Evolutionary conservation across 2,797 vertebrate genomes (phyloP).

Genomic region (Oceanodroma leucorhoa): DNA sequence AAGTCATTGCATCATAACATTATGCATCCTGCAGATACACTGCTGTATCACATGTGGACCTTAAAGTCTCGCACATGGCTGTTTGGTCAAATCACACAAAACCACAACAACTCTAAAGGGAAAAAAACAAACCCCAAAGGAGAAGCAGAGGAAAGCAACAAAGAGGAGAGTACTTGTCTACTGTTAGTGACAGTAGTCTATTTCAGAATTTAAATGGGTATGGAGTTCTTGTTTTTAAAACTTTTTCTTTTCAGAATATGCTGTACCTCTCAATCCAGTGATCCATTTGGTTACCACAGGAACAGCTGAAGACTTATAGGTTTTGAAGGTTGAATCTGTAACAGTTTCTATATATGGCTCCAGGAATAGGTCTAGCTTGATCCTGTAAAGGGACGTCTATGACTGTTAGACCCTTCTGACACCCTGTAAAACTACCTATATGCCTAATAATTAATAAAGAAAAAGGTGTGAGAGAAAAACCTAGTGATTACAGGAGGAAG

Average conservation of each 20-base stretch:
- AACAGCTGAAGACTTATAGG: slow-evolving; percentile 1
- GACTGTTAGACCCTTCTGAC: background rate
- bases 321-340: slow-evolving; percentile 23
- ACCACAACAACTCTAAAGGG: background rate
- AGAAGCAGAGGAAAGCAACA: background rate
- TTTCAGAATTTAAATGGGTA: background rate
- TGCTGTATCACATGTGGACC: background rate
- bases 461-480: background rate
- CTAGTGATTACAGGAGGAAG: background rate
- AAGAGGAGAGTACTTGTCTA: background rate
- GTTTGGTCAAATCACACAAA: background rate
- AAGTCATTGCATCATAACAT: background rate
- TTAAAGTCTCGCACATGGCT: background rate
- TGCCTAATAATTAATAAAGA: background rate
- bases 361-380: background rate
- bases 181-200: background rate
- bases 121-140: background rate
- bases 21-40: background rate
- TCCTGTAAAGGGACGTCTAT: background rate
- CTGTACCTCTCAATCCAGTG: background rate
- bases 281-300: slow-evolving; percentile 7
- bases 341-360: background rate
- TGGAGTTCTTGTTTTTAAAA: background rate
- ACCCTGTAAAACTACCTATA: background rate
- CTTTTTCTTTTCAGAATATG: background rate